Conservation (phyloP, 2,888 invertebrate species). For the Isoperla grammatica region DNA sequence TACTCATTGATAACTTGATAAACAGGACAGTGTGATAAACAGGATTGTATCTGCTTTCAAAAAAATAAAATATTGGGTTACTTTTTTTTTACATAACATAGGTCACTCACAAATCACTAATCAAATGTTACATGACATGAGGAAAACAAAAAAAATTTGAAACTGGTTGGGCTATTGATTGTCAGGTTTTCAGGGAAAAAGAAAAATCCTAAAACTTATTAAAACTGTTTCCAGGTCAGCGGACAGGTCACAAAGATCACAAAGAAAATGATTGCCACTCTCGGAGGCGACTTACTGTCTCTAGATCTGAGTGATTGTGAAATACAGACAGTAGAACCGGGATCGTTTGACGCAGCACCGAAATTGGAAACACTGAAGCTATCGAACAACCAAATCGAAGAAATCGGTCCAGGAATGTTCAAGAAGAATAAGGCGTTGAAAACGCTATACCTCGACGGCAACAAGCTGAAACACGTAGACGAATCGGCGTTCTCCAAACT, state of each 20-base stretch:
- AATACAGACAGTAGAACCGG: slow-evolving; percentile 11
- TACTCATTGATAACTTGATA: too few relatives aligned
- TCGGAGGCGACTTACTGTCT: background rate
- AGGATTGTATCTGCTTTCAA: too few relatives aligned
- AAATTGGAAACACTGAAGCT: slow-evolving; percentile 11
- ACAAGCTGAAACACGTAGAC: slow-evolving; percentile 14
- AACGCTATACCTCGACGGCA: slow-evolving; percentile 14
- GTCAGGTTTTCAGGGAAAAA: too few relatives aligned
- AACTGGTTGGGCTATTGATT: too few relatives aligned
- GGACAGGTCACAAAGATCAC: background rate
- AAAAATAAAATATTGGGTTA: too few relatives aligned
- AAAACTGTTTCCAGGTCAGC: background rate
- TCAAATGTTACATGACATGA: too few relatives aligned
- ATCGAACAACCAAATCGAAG: slow-evolving; percentile 18
- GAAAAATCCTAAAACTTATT: background rate
- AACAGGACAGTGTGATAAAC: too few relatives aligned
- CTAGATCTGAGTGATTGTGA: slow-evolving; percentile 20
- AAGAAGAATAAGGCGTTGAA: slow-evolving; percentile 2
- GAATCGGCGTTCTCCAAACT: slow-evolving; percentile 14
- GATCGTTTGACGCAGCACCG: slow-evolving; percentile 16
- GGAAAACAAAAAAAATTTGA: too few relatives aligned
- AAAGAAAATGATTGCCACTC: background rate
- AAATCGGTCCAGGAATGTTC: slow-evolving; percentile 7
- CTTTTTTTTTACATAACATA: too few relatives aligned
- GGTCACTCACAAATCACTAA: too few relatives aligned